A percentile compares a stretch with the other conserved stretches of the same genome.
Evolutionary conservation across 2,113 vertebrate genomes (phyloP).

Genomic region (Psilopsiagon aymara): DNA sequence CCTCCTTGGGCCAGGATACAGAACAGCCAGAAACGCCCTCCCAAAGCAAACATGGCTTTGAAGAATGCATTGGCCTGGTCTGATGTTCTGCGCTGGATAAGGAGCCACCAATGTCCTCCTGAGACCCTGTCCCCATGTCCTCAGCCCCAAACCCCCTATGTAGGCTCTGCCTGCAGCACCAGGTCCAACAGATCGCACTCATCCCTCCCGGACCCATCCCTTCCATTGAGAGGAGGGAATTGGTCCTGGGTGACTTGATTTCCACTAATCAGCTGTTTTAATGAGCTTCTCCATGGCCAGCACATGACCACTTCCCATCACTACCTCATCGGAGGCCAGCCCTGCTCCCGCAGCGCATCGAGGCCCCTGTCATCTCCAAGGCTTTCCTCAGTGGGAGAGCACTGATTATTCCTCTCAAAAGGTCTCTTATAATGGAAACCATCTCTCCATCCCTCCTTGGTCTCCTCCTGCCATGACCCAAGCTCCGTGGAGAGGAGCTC

Average conservation of each 20-base stretch:
- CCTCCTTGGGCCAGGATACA: not conserved
- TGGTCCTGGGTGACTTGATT: not conserved
- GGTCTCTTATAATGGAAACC: constrained; percentile 59
- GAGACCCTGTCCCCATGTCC: rapidly evolving
- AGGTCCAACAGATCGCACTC: not conserved
- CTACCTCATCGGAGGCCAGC: not conserved
- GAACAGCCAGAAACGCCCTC: not conserved
- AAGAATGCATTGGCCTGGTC: not conserved
- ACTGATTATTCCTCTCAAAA: constrained; percentile 52
- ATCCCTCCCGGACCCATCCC: not conserved
- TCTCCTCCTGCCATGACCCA: constrained; percentile 65
- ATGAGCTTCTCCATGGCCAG: not conserved
- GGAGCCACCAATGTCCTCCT: not conserved
- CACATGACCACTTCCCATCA: not conserved
- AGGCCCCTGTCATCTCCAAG: not conserved
- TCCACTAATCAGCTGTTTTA: constrained; percentile 11
- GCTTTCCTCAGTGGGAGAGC: constrained; percentile 44
- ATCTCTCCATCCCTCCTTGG: constrained; percentile 54
- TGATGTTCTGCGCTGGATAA: rapidly evolving
- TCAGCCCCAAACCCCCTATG: not conserved
- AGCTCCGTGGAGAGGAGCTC: constrained; percentile 50
- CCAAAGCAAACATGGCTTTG: not conserved
- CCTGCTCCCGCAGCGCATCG: not conserved
- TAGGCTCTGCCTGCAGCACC: not conserved
- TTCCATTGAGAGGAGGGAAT: not conserved